Percentiles rank a stretch among this genome's conserved stretches.
Conservation (phyloP, 2,888 invertebrate species). For the Agapostemon virescens region DNA sequence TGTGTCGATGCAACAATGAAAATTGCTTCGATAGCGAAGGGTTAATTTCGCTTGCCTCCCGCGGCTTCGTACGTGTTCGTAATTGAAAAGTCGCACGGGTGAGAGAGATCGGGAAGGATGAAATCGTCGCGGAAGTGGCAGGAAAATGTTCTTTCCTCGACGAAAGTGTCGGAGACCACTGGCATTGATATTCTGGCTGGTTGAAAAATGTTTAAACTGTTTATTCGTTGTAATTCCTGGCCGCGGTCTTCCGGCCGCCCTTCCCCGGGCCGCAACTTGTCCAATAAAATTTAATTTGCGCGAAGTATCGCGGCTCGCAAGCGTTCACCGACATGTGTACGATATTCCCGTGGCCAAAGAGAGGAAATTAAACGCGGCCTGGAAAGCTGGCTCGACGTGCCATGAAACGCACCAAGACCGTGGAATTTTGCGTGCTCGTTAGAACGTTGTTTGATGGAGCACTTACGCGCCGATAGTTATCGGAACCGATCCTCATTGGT, state of each 20-base stretch:
- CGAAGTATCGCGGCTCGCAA: constrained; percentile 34
- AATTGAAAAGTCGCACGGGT: too few species aligned
- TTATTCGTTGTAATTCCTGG: constrained; percentile 51
- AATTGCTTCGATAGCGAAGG: too few species aligned
- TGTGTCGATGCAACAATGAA: too few species aligned
- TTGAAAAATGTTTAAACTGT: constrained; percentile 46
- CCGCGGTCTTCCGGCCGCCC: not conserved
- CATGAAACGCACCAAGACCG: constrained; percentile 7
- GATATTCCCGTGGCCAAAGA: not conserved
- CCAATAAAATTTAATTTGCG: constrained; percentile 61
- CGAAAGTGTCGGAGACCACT: not conserved
- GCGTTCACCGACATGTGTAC: constrained; percentile 18
- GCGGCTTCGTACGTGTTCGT: too few species aligned
- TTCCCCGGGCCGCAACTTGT: constrained; percentile 33
- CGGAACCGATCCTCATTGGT: not conserved
- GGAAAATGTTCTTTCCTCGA: not conserved
- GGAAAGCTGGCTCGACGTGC: not conserved
- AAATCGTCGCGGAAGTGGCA: too few species aligned
- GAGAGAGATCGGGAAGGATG: too few species aligned
- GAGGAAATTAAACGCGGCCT: constrained; percentile 23
- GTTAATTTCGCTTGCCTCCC: too few species aligned
- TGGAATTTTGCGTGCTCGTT: constrained; percentile 30
- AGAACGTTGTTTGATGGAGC: constrained; percentile 26
- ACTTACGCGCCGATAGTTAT: constrained; percentile 12
- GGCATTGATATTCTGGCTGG: not conserved